Base-by-base conservation (phyloP, 2,797 vertebrate species). In the Periophthalmus magnuspinnatus region DNA sequence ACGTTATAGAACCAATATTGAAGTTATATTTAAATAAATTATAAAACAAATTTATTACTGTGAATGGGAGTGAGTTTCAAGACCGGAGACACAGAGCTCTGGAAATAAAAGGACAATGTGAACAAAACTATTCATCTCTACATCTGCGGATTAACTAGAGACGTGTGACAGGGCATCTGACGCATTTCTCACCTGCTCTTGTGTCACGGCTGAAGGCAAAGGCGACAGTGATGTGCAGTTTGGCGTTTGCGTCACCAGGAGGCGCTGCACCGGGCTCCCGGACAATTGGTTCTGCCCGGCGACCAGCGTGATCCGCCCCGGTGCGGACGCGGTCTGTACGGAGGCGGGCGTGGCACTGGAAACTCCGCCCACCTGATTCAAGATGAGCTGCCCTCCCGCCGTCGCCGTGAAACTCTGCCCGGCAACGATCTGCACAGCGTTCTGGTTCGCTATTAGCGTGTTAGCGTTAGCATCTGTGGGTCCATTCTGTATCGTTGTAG, bases 371-470 rank as follows among this genome's bases (percentile, higher is more conserved):
- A 95, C 94, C 61, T 96, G 96, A 86, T 98, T 99, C 79, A 98
- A 88, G 69, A 99, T 94, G 45, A 98, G 93, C 75, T 96, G 97
- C 52, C 95, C 95, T 74, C 95, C 95, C 6, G 91, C 85, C 21
- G 78, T 63, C 63, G 94, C 73, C 6, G 94, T 82, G 67, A 98
- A 97, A 11, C 95, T 95, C 85, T 98, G 97, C 69, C 96, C 95
- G 0, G 95, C 92, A 68, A 98, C 95, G 62, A 99, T 90, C 84
- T 99, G 97, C 83, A 98, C 94, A 1, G 95, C 67, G 52, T 93
- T 97, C 86, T 97, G 97, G 92, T 90, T 94, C 88, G 94, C 93
- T 21, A 98, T 24, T 22, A 98, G 94, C 81, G 96, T 81, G 79
- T 95, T 97, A 0, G 96, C 88, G 80, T 93, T 94, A 84, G 93